phyloP scores from a whole-genome alignment of 2,113 vertebrate species.

The Megaceryle maxima region DNA sequence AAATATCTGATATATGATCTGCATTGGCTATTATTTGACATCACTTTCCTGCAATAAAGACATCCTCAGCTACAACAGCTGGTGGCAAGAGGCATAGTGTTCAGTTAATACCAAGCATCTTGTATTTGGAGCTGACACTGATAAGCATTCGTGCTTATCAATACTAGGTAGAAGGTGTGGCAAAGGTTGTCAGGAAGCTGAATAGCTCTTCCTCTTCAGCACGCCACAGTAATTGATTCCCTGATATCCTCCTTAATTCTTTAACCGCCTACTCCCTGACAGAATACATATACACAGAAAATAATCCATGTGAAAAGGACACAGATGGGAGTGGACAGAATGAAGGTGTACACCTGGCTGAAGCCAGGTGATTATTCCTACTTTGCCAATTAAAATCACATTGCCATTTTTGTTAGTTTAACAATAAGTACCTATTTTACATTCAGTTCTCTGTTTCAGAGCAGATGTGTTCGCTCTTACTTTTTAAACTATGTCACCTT shows the following conservation, averaged over 20 bases:
- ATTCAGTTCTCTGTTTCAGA: constrained; percentile 40
- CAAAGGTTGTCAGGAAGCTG: not conserved
- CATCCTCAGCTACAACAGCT: not conserved
- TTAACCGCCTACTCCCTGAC: not conserved
- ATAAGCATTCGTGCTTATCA: not conserved
- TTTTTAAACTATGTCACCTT: constrained; percentile 57
- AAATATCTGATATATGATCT: not conserved
- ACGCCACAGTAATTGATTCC: not conserved
- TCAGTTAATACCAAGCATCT: not conserved
- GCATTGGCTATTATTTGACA: not conserved
- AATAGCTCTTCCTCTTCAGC: not conserved
- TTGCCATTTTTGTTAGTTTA: constrained; percentile 2
- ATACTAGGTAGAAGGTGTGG: not conserved
- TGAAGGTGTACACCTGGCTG: not conserved
- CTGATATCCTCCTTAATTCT: not conserved
- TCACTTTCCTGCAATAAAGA: not conserved
- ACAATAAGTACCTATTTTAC: constrained; percentile 15
- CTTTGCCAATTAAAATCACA: constrained; percentile 25
- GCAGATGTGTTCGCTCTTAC: constrained; percentile 48
- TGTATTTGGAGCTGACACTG: not conserved
- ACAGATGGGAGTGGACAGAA: constrained; percentile 24
- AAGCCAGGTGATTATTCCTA: constrained; percentile 5
- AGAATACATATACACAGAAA: not conserved
- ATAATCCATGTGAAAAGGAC: not conserved
- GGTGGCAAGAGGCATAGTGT: not conserved